Base-by-base conservation (phyloP, 2,113 vertebrate species). In the Sylvietta virens region DNA sequence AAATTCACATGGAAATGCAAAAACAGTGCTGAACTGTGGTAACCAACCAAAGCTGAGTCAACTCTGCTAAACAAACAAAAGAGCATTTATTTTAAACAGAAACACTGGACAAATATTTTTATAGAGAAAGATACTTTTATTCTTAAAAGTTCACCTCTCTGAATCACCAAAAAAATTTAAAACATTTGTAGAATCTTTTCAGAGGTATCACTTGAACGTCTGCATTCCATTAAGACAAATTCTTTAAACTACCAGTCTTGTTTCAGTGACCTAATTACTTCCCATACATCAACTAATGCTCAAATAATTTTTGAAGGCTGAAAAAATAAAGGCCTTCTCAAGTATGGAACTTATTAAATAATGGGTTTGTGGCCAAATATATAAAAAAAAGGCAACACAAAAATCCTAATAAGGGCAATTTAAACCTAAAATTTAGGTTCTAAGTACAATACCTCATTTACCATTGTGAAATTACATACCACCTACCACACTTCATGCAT, bases 1-100 rank as follows among this genome's bases (percentile, higher is more conserved):
- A 93, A 96, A 94, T 96, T 94, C 93, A 95, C 90, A 96, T 67
- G 60, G 85, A 97, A 92, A 94, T 67, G 67, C 33, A 82, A 94
- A 95, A 95, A 33, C 64, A 77, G 54, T 33, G 35, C 45, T 96
- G 80, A 94, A 83, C 82, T 93, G 42, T 57, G 47, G 60, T 86
- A 95, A 92, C 69, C 67, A 96, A 93, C 67, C 48, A 91, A 96
- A 95, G 93, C 90, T 96, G 87, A 91, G 82, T 92, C 94, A 92
- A 93, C 86, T 88, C 88, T 79, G 76, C 82, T 96, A 93, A 73
- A 90, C 72, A 94, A 95, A 96, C 67, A 94, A 24, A n/a, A 65
- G 16, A 45, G 31, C 28, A 71, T 76, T 92, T 90, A 20, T 81
- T 90, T 96, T 69, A 91, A 94, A 95, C 60, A 95, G 79, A 86